Evolutionary conservation across 1,140 invertebrate genomes (phyloP).

Genomic region (Pseudomyrmex dendroicus): DNA sequence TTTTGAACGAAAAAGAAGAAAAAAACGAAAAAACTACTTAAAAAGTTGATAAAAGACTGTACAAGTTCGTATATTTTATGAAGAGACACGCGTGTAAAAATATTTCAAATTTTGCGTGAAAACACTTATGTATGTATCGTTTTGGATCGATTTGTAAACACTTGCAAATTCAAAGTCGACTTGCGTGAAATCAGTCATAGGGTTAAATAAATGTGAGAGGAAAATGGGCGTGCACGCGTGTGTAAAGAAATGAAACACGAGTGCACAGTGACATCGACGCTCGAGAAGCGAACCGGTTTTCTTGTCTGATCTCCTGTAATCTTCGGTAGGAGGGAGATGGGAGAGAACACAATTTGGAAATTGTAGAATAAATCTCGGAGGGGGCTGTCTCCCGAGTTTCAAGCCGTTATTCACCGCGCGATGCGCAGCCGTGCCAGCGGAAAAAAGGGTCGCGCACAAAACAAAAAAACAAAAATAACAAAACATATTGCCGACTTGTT

Average conservation of each 20-base stretch:
- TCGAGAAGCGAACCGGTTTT: constrained; percentile 61
- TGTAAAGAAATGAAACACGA: constrained; percentile 16
- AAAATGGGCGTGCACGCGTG: constrained; percentile 7
- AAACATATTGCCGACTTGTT: constrained; percentile 31
- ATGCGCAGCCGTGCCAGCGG: background rate
- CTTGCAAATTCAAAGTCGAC: background rate
- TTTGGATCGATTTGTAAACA: background rate
- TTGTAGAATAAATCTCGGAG: constrained; percentile 60
- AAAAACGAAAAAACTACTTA: background rate
- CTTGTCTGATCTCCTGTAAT: constrained; percentile 64
- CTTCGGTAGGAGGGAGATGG: constrained; percentile 14
- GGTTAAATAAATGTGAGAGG: constrained; percentile 29
- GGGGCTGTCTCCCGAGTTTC: background rate
- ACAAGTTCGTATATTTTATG: background rate
- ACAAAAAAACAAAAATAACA: background rate
- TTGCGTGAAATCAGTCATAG: constrained; percentile 4
- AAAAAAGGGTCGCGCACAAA: constrained; percentile 15
- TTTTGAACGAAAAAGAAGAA: constrained; percentile 26
- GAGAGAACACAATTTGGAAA: constrained; percentile 59
- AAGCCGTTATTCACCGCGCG: constrained; percentile 19
- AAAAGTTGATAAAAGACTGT: background rate
- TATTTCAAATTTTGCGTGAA: background rate
- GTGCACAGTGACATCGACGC: constrained; percentile 48
- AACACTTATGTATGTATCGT: no score
- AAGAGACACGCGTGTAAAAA: background rate